Base-by-base conservation (phyloP, 2,797 vertebrate species). In the Cheirogaleus major region DNA sequence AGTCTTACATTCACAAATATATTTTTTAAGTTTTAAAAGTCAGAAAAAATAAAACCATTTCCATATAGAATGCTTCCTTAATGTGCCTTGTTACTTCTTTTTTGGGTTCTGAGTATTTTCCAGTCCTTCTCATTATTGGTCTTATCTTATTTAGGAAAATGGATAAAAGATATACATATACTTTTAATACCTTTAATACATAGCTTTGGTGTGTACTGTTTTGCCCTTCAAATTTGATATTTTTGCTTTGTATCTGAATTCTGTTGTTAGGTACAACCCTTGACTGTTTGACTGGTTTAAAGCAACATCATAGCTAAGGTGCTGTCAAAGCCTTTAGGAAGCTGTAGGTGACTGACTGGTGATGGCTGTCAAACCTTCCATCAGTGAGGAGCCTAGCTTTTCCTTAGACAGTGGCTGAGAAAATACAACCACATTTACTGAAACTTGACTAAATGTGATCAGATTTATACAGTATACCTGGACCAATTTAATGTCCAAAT, bases 1-100 rank as follows among this genome's bases (percentile, higher is more conserved):
- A 84, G 35, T 48, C n/a, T 96, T 93, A 38, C 15, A 63, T 57
- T 97, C 4, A 61, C 18, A 96, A 50, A 61, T 70, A 38, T 43
- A 45, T 45, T 45, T 45, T 45, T 95, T 89, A 35, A 73, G 5
- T 85, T 95, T 96, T 84, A 63, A 90, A 96, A 75, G 30, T 63
- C 59, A 86, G 45, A 91, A 87, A 45, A 89, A 89, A 86, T 85
- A 35, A 92, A 95, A 55, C 32, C 18, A 1, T 87, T 95, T 55
- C 25, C 41, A 48, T 80, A 0, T 2, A 63, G 43, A 94, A 70
- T 15, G 23, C 23, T 90, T 92, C 45, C 43, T 45, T 69, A 32
- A n/a, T 43, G n/a, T 75, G 35, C n/a, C 38, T 83, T 50, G 48
- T 92, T 82, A 65, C 15, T 41, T 83, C 13, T 76, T 92, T 91